These are phyloP conservation scores for Cylloceria caligata DNA, from an alignment of 2,888 invertebrate genomes.

Conservation along the genomic window DNA sequence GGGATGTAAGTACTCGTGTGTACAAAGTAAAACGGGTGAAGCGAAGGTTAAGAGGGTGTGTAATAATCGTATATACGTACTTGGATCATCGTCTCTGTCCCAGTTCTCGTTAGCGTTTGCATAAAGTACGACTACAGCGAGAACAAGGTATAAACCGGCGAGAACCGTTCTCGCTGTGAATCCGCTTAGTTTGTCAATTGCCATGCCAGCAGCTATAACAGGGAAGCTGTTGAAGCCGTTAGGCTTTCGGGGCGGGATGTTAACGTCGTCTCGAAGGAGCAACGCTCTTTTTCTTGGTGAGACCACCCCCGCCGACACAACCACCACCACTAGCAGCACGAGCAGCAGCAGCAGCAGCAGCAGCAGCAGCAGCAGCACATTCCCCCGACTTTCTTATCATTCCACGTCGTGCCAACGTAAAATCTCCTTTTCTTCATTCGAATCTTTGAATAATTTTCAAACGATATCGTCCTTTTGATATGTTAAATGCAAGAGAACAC, in stretches of 20 bases:
- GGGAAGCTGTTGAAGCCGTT: neutral
- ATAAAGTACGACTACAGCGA: constrained; percentile 76
- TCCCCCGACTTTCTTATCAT: constrained; percentile 56
- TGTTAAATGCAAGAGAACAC: no score
- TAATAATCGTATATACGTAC: constrained; percentile 69
- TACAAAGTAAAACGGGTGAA: neutral
- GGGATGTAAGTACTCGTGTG: neutral
- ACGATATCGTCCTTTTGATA: neutral
- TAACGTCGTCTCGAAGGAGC: constrained; percentile 22
- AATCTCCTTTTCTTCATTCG: constrained; percentile 14
- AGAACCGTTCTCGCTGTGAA: constrained; percentile 78
- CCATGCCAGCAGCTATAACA: constrained; percentile 76
- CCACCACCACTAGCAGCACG: neutral
- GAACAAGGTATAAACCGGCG: constrained; percentile 75
- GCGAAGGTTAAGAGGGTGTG: neutral
- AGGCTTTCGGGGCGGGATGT: constrained; percentile 25
- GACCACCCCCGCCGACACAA: constrained; percentile 6
- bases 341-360: constrained; percentile 31
- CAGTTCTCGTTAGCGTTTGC: constrained; percentile 80
- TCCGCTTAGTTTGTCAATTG: constrained; percentile 77
- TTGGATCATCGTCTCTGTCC: constrained; percentile 82
- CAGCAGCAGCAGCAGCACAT: constrained; percentile 32
- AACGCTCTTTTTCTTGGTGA: constrained; percentile 3
- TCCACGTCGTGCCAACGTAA: constrained; percentile 25
- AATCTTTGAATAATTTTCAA: neutral